These are phyloP conservation scores for Apodemia hepburni DNA, from an alignment of 2,888 invertebrate genomes.

Conservation along the genomic window DNA sequence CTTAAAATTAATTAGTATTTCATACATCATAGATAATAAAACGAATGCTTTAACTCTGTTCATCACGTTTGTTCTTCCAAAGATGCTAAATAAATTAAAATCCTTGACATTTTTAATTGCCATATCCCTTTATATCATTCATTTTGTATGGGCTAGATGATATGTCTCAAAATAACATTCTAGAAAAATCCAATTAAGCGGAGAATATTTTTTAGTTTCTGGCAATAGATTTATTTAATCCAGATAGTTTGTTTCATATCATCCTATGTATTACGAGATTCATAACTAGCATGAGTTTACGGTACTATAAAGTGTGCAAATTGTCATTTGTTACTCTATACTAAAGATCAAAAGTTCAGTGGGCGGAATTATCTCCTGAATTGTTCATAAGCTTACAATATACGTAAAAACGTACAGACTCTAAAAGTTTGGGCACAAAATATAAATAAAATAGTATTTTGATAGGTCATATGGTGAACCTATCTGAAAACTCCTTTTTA, in stretches of 20 bases:
- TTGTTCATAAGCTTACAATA: not conserved
- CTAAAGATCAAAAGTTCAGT: not conserved
- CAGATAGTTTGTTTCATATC: not conserved
- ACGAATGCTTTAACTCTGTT: too few relatives aligned
- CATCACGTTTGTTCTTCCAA: too few relatives aligned
- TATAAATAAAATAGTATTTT: not conserved
- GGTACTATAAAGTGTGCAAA: not conserved
- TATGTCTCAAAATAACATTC: too few relatives aligned
- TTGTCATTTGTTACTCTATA: constrained; percentile 4
- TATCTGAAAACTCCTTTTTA: not conserved
- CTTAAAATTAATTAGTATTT: too few relatives aligned
- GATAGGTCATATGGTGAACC: not conserved
- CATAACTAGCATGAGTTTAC: not conserved
- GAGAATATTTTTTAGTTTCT: too few relatives aligned
- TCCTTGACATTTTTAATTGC: too few relatives aligned
- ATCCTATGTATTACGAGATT: not conserved
- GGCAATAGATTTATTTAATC: too few relatives aligned
- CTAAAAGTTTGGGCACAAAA: constrained; percentile 2
- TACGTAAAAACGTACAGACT: constrained; percentile 4
- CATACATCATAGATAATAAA: too few relatives aligned
- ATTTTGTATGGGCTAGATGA: too few relatives aligned
- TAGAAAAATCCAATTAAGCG: too few relatives aligned
- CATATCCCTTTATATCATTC: too few relatives aligned
- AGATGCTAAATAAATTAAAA: too few relatives aligned
- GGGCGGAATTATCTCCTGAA: not conserved